Conservation (phyloP, 2,888 invertebrate genomes). For the Acronicta psi region DNA sequence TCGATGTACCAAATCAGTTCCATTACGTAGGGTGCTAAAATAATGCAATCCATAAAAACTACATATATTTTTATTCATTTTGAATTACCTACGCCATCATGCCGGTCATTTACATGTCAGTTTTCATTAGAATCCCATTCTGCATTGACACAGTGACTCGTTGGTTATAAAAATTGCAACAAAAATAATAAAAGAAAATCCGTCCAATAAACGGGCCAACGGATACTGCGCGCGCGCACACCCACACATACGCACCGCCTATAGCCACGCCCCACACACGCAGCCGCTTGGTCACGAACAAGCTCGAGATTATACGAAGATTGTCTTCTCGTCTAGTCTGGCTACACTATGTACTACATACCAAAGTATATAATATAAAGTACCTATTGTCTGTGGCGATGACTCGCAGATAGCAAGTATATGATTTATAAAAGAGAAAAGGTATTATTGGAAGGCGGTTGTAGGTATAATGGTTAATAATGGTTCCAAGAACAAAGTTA, state of each 20-base stretch:
- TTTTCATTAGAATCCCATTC: conserved; percentile 31
- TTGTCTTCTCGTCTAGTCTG: conserved; percentile 79
- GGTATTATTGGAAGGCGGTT: conserved; percentile 54
- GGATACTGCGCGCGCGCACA: conserved; percentile 63
- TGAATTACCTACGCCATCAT: neutral
- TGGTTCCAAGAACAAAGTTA: conserved; percentile 52
- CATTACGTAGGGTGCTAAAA: too few species aligned
- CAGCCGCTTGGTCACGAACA: conserved; percentile 80
- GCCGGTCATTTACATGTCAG: conserved; percentile 12
- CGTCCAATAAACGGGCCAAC: conserved; percentile 59
- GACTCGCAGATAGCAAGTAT: conserved; percentile 57
- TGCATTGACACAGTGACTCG: conserved; percentile 20
- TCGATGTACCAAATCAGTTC: too few species aligned
- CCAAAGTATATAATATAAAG: conserved; percentile 56
- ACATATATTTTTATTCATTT: neutral
- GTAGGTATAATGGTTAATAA: conserved; percentile 57
- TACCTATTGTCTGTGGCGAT: conserved; percentile 65
- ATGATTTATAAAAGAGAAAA: conserved; percentile 59
- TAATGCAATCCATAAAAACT: too few species aligned
- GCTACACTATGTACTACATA: conserved; percentile 54
- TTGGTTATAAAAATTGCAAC: conserved; percentile 38
- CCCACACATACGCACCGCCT: conserved; percentile 63
- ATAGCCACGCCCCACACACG: conserved; percentile 72
- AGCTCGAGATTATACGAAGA: conserved; percentile 80
- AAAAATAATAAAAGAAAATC: conserved; percentile 38